Evolutionary conservation across 1,140 invertebrate species (phyloP), one percentile per base, ranked within the genome.

Genomic region (Orussus abietinus): DNA sequence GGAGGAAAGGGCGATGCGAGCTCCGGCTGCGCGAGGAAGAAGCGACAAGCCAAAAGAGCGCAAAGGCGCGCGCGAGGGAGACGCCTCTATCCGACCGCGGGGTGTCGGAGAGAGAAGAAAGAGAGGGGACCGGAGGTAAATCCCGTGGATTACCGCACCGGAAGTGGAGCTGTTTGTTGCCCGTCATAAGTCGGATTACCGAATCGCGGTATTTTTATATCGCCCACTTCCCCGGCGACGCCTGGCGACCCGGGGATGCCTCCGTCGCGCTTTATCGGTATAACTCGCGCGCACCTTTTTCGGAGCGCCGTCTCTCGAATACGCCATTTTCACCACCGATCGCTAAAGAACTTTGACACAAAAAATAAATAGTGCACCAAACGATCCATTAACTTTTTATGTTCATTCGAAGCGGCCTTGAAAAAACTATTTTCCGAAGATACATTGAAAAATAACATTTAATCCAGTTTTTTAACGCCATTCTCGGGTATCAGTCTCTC

Each of bases 181-280:
- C 36, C 45, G 38, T 52, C 49, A 52, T 52, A 52, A 52, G 48
- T 44, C 44, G 49, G 45, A 52, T 52, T 47, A 52, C 34, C 14
- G 39, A 41, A 48, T 47, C 39, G 42, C 48, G 46, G 45, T 52
- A 43, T 51, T 38, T 52, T 52, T 52, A 37, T 41, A 31, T 22
- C 45, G 38, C 18, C 42, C 40, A 32, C 14, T 31, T 41, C 19
- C 14, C 15, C 18, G n/a, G n/a, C 18, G 22, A n/a, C n/a, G n/a
- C n/a, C n/a, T n/a, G n/a, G n/a, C n/a, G n/a, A n/a, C n/a, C n/a
- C n/a, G n/a, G n/a, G n/a, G n/a, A n/a, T n/a, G 33, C 12, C 38
- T 21, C 31, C 30, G 31, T 29, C 15, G 39, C 26, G 22, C 38
- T 45, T 36, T 45, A 42, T 42, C 38, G 46, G 46, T 45, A 50